Evolutionary conservation across 2,888 invertebrate genomes (phyloP), one percentile per base, ranked within the genome.

Genomic region (Eristalis pertinax): DNA sequence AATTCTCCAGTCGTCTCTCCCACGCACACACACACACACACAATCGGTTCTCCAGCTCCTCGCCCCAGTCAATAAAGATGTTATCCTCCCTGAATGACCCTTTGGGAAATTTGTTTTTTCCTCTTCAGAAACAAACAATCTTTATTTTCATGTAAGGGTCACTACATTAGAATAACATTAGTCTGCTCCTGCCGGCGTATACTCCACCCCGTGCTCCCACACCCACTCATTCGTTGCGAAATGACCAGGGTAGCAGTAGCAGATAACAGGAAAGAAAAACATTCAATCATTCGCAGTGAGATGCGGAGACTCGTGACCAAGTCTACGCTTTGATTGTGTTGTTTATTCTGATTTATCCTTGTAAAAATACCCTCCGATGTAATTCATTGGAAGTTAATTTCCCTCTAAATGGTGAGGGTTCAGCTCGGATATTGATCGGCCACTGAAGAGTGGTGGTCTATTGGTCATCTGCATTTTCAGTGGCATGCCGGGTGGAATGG

Each of bases 261-360:
- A 83, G 83, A 86, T 83, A 86, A 86, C 86, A 86, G 86, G 86
- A 86, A 86, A 86, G 86, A 83, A 86, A 86, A 86, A 86, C 86
- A 86, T 86, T 86, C 86, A 86, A 86, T 86, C 86, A 86, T 86
- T 86, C 86, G 60, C 78, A 83, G 83, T 83, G 83, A 86, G 69
- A 41, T 26, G 10, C 24, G 22, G 62, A n/a, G n/a, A 72, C 32
- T 11, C 38, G 41, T 38, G 69, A 64, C 29, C 41, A 29, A 56
- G 24, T 75, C 72, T 78, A 58, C 76, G 76, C 75, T 81, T 81
- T 84, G 78, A 78, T 84, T 84, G 73, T 78, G 78, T 78, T 84
- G 83, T 84, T 84, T 84, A 78, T 78, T 84, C 83, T 78, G 83
- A 84, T 84, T 78, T 84, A 84, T 84, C 78, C 83, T 56, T 68